Evolutionary conservation across 1,140 invertebrate genomes (phyloP), one percentile per base, ranked within the genome.

Genomic region (Drosophila setifemur): DNA sequence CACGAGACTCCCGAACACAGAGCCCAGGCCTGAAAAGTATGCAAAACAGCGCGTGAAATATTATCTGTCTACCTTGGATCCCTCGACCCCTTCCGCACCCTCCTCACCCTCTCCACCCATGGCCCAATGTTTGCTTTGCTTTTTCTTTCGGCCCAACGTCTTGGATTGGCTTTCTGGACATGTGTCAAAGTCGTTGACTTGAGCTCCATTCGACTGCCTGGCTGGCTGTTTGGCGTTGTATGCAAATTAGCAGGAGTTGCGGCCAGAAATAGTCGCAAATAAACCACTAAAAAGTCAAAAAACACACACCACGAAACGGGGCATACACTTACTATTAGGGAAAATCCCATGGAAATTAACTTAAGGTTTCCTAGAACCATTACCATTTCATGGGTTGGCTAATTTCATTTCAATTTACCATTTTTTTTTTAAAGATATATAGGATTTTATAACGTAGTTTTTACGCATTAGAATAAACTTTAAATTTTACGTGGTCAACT

Each of bases 1-100:
- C 28, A 42, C 45, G 39, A 54, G 28, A 29, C 21, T 50, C 25
- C 23, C 43, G 44, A 55, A 54, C 60, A 25, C 16, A 35, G 48
- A 45, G n/a, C 19, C n/a, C n/a, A n/a, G 25, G 57, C 11, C 58
- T 66, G 18, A 66, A 66, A 66, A 66, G 48, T 81, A 85, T 85
- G 81, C 82, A 76, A 87, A 85, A 67, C 68, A 85, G 82, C 73
- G 82, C 72, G 76, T 86, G 82, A 86, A 86, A 86, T 86, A 86
- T 86, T 86, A 87, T 86, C 81, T 86, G 81, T 86, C 81, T 86
- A 44, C 70, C 71, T 60, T 69, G 43, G 31, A 33, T n/a, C 19
- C 49, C 57, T 50, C 5, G 28, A 28, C 7, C 0, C 49, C 7
- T n/a, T 8, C 7, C 33, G 23, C 21, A 14, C 11, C 35, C 33